Percentiles rank a stretch among this genome's conserved stretches.
phyloP scores from a whole-genome alignment of 2,888 invertebrate genomes.

The Tenthredo amoena region DNA sequence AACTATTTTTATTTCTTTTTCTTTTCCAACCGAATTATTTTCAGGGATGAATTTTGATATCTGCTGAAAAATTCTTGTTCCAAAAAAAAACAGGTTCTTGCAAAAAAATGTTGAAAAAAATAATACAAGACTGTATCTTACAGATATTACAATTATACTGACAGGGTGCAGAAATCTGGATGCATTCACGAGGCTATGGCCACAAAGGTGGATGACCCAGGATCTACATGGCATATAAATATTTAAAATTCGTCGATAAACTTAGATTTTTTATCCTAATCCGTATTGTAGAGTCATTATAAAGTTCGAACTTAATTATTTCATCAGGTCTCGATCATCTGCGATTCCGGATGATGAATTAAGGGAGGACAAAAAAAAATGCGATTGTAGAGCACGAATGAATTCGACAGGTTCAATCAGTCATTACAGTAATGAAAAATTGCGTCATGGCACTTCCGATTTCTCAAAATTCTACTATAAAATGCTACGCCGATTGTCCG shows the following conservation, averaged over 20 bases:
- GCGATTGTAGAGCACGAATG: background rate
- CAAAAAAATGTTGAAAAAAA: too few species aligned
- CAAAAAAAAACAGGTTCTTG: too few species aligned
- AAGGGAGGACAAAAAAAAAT: background rate
- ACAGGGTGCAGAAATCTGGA: background rate
- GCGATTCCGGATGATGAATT: too few species aligned
- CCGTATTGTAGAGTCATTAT: too few species aligned
- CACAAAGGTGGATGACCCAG: background rate
- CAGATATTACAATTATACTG: background rate
- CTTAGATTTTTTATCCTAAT: too few species aligned
- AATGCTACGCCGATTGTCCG: background rate
- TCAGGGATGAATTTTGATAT: background rate
- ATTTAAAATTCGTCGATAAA: too few species aligned
- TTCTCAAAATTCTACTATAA: background rate
- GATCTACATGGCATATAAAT: too few species aligned
- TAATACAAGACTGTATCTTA: background rate
- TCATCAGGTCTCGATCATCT: too few species aligned
- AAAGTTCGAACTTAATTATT: too few species aligned
- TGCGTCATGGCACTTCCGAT: background rate
- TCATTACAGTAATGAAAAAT: background rate
- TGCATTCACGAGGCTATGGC: background rate
- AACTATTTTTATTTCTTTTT: background rate
- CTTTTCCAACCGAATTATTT: too few species aligned
- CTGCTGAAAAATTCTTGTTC: too few species aligned
- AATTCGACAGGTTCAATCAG: background rate